phyloP scores from a whole-genome alignment of 2,888 invertebrate species.

The Xiphydria camelus region DNA sequence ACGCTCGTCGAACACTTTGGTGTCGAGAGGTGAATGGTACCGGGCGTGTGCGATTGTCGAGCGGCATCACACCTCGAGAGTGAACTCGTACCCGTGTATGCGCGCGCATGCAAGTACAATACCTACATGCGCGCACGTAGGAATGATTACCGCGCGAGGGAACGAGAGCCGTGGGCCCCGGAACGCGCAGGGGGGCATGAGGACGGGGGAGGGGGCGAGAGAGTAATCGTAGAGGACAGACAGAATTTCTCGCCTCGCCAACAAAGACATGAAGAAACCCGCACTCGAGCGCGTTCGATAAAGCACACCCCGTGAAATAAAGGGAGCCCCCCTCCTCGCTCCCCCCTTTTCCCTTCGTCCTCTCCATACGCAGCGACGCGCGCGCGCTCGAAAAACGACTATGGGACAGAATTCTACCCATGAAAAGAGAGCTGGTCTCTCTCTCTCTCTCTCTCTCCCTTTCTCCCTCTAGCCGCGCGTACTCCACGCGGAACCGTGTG shows the following conservation, averaged over 20 bases:
- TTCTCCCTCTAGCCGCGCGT: too few relatives aligned
- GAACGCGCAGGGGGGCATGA: slow-evolving; percentile 9
- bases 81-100: not conserved
- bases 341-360: too few relatives aligned
- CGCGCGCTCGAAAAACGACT: slow-evolving; percentile 2
- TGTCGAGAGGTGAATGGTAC: not conserved
- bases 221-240: slow-evolving; percentile 52
- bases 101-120: too few relatives aligned
- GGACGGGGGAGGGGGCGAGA: slow-evolving; percentile 17
- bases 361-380: not conserved
- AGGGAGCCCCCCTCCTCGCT: slow-evolving; percentile 22
- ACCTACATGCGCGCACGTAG: too few relatives aligned
- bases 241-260: slow-evolving; percentile 56
- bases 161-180: slow-evolving; percentile 12
- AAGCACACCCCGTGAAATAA: slow-evolving; percentile 43
- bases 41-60: slow-evolving; percentile 6
- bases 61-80: slow-evolving; percentile 37
- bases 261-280: slow-evolving; percentile 54
- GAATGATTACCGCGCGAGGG: too few relatives aligned
- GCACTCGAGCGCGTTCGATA: slow-evolving; percentile 46
- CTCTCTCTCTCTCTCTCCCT: too few relatives aligned
- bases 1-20: too few relatives aligned
- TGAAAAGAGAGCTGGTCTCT: slow-evolving; percentile 17
- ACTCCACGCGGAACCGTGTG: slow-evolving; percentile 5
- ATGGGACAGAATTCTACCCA: slow-evolving; percentile 16